Evolutionary conservation across 2,113 vertebrate species (phyloP), one percentile per base, ranked within the genome.

Genomic region (Panthera tigris): DNA sequence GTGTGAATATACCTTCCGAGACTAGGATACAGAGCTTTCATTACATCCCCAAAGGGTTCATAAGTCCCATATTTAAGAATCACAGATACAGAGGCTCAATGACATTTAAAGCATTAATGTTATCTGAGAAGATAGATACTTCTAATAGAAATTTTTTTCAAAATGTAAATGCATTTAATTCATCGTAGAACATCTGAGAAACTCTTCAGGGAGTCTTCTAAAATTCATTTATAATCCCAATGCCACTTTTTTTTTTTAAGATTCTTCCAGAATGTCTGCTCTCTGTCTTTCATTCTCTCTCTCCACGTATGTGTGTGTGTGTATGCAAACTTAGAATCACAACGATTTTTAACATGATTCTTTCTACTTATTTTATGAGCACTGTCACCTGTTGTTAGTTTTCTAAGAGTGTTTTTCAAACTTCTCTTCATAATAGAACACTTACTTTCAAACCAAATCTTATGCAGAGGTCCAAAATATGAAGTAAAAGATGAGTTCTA

Each of bases 311-410:
- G 39, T 18, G 11, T 57, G 0, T 48, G 48, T 48, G 9, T 48
- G 21, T 36, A 21, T 31, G 76, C n/a, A 92, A 88, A 73, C n/a
- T 31, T 88, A 74, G 55, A 88, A 45, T 74, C 66, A 16, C 45
- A 80, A 18, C 84, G 27, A 83, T 91, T 93, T 80, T 95, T 66
- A 66, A 74, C 36, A 27, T 57, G 36, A 31, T n/a, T 84, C 82
- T 91, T 85, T 73, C 68, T 65, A 74, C n/a, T 74, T 88, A 96
- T 84, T 89, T 96, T 94, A 76, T 71, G 50, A 78, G 15, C 15
- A 57, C 16, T 50, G 2, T 92, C 31, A 83, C 66, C 33, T 87
- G 4, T 81, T 76, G 18, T 89, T 95, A 66, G 23, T 79, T 74
- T 91, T 79, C 39, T 79, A 50, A 95, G 86, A 41, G 4, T 83